These are phyloP conservation scores for Creontiades dilutus DNA, from an alignment of 2,888 invertebrate genomes.

Conservation along the genomic window DNA sequence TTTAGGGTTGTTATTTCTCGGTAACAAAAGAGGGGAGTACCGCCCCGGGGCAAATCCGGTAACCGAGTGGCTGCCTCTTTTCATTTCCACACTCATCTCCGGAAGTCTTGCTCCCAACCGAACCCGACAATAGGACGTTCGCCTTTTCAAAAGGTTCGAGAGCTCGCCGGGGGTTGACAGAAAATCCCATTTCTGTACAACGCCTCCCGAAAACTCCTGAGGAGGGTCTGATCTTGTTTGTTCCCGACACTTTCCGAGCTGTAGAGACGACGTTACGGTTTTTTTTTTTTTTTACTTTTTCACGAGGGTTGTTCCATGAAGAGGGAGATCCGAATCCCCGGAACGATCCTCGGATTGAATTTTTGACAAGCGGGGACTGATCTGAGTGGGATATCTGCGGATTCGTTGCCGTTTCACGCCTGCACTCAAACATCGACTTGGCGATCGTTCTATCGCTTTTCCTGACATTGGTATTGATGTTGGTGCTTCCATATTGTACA, in stretches of 20 bases:
- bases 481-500: no score
- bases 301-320: not conserved
- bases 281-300: not conserved
- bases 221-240: constrained; percentile 34
- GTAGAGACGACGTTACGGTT: not conserved
- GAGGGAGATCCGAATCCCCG: not conserved
- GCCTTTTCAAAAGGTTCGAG: not conserved
- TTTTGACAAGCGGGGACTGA: not conserved
- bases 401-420: not conserved
- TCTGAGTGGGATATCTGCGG: not conserved
- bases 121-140: not conserved
- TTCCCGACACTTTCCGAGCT: constrained; percentile 29
- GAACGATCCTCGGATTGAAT: not conserved
- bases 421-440: no score
- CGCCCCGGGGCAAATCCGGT: not conserved
- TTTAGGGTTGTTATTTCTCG: not conserved
- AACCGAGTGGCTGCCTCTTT: constrained; percentile 26
- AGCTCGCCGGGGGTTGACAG: constrained; percentile 2
- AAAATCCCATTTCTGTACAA: constrained; percentile 20
- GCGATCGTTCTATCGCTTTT: no score
- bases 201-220: not conserved
- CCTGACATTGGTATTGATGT: no score
- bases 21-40: not conserved
- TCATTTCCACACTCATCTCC: constrained; percentile 21
- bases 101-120: not conserved